Conservation (phyloP, 2,888 invertebrate genomes). For the Argyresthia goedartella region DNA sequence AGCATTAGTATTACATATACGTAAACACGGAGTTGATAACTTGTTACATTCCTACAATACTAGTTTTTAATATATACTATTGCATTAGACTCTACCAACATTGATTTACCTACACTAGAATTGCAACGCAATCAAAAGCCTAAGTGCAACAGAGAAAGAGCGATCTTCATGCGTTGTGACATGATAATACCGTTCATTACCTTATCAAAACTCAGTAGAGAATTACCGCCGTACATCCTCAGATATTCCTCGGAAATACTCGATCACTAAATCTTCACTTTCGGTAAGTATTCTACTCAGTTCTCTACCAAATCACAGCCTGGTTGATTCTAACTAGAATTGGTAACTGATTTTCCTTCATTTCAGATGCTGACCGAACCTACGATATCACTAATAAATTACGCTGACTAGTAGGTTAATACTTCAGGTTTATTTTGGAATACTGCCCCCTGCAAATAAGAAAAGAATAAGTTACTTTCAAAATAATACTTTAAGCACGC, state of each 20-base stretch:
- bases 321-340: neutral
- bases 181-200: neutral
- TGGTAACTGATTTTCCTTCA: neutral
- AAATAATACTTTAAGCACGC: no score
- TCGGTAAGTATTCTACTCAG: neutral
- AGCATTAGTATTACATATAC: no score
- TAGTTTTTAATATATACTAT: no score
- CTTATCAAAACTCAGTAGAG: neutral
- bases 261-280: neutral
- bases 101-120: neutral
- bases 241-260: neutral
- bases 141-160: neutral
- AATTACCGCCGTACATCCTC: neutral
- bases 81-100: no score
- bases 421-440: conserved; percentile 70
- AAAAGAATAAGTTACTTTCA: no score
- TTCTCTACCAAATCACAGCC: neutral
- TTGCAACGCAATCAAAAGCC: neutral
- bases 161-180: neutral
- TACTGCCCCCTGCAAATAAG: conserved; percentile 65
- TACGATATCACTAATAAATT: conserved; percentile 41
- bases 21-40: no score
- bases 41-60: no score
- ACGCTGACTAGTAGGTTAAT: conserved; percentile 52
- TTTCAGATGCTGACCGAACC: neutral